Evolutionary conservation across 2,888 invertebrate species (phyloP).

Genomic region (Drosophila limbata): DNA sequence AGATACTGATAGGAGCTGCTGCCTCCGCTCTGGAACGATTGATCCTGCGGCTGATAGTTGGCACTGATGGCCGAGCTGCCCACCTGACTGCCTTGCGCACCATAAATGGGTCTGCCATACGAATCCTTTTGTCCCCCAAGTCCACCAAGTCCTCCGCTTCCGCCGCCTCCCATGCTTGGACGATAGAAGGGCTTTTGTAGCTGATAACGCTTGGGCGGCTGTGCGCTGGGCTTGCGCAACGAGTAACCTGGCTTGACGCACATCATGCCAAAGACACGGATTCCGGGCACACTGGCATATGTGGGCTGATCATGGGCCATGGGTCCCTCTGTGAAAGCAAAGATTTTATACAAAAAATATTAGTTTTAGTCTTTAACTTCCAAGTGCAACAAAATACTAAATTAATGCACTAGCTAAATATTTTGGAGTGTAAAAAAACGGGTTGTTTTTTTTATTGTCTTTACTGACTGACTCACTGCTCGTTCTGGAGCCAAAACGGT

Average conservation of each 20-base stretch:
- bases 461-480: not conserved
- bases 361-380: no score
- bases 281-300: slow-evolving; percentile 96
- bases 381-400: no score
- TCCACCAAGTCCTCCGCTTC: slow-evolving; percentile 31
- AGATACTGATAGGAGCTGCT: slow-evolving; percentile 84
- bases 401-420: no score
- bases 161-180: slow-evolving; percentile 57
- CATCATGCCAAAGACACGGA: slow-evolving; percentile 97
- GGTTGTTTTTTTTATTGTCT: no score
- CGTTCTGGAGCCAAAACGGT: not conserved
- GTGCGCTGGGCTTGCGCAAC: slow-evolving; percentile 83
- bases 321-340: slow-evolving; percentile 89
- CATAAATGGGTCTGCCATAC: slow-evolving; percentile 72
- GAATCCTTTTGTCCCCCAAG: slow-evolving; percentile 67
- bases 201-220: slow-evolving; percentile 85
- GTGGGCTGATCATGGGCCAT: slow-evolving; percentile 97
- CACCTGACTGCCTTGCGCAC: slow-evolving; percentile 49
- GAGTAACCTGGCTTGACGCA: slow-evolving; percentile 89
- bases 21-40: slow-evolving; percentile 69
- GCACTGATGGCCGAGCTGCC: slow-evolving; percentile 72
- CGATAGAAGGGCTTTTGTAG: slow-evolving; percentile 84
- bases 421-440: no score
- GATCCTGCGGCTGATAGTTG: slow-evolving; percentile 82
- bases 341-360: no score